These are phyloP conservation scores for Paraplagusia blochii DNA, from an alignment of 2,113 vertebrate genomes.

Conservation along the genomic window DNA sequence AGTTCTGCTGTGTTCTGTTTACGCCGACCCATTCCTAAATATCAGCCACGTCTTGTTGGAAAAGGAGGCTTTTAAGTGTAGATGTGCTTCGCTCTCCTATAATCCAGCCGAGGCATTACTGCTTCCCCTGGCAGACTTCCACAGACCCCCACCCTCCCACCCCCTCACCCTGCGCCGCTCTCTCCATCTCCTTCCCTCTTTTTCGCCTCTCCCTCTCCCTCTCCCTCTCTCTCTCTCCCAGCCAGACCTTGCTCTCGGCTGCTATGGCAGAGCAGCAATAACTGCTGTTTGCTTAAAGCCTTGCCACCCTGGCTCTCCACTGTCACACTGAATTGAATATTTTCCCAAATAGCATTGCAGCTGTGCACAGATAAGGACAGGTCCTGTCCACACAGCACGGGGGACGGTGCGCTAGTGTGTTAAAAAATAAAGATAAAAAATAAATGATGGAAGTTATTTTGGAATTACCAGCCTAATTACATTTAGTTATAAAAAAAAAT, in stretches of 20 bases:
- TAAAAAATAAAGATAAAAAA: no score
- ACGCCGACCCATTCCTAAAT: conserved; percentile 68
- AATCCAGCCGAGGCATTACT: conserved; percentile 77
- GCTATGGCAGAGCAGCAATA: conserved; percentile 68
- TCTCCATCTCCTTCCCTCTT: no score
- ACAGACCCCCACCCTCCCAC: conserved; percentile 71
- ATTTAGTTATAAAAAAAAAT: conserved; percentile 8
- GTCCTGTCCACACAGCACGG: conserved; percentile 60
- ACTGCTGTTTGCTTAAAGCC: conserved; percentile 76
- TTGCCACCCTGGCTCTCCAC: conserved; percentile 71
- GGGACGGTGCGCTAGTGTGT: conserved; percentile 24
- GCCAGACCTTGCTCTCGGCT: conserved; percentile 63
- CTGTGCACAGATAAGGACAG: conserved; percentile 68
- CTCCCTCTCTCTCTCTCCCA: conserved; percentile 54
- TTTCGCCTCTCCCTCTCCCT: no score
- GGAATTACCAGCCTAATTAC: no score
- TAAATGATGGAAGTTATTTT: no score
- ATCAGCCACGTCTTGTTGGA: conserved; percentile 74
- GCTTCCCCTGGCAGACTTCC: conserved; percentile 76
- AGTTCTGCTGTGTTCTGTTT: conserved; percentile 62
- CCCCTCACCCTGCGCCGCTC: no score
- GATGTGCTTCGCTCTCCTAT: conserved; percentile 69
- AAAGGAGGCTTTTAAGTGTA: conserved; percentile 73
- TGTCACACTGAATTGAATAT: conserved; percentile 73
- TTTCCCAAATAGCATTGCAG: conserved; percentile 75